Conservation (phyloP, 2,888 invertebrate species). For the Acanthosepion esculentum region DNA sequence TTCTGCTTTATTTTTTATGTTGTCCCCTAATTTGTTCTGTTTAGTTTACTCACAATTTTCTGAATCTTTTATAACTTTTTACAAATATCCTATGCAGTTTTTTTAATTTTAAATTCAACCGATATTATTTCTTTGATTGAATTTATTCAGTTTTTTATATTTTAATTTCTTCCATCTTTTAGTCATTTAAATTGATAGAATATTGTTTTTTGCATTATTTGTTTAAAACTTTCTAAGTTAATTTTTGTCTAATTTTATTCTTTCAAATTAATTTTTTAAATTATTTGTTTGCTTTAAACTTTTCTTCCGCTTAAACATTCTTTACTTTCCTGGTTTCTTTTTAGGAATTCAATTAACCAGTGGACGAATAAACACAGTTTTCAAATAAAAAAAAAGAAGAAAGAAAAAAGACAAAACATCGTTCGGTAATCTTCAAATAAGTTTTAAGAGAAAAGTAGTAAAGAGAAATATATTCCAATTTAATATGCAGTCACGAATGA, state of each 20-base stretch:
- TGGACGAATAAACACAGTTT: background rate
- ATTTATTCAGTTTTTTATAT: background rate
- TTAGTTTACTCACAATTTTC: background rate
- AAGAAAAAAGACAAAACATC: background rate
- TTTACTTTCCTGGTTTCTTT: background rate
- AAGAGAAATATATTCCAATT: background rate
- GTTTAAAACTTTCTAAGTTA: background rate
- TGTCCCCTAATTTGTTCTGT: background rate
- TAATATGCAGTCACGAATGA: slow-evolving; percentile 22
- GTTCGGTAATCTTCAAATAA: background rate
- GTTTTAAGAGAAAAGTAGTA: background rate
- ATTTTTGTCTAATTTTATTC: background rate
- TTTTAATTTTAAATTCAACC: background rate
- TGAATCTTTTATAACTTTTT: background rate
- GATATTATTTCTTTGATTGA: background rate
- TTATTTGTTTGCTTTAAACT: background rate
- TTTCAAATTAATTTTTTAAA: background rate
- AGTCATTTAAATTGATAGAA: background rate
- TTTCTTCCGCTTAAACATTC: background rate
- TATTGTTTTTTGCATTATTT: background rate
- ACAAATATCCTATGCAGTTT: background rate
- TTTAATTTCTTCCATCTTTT: background rate
- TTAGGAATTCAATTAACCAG: background rate
- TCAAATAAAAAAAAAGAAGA: background rate
- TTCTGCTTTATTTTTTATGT: background rate